phyloP scores from a whole-genome alignment of 2,888 invertebrate species.

The Cerceris rybyensis region DNA sequence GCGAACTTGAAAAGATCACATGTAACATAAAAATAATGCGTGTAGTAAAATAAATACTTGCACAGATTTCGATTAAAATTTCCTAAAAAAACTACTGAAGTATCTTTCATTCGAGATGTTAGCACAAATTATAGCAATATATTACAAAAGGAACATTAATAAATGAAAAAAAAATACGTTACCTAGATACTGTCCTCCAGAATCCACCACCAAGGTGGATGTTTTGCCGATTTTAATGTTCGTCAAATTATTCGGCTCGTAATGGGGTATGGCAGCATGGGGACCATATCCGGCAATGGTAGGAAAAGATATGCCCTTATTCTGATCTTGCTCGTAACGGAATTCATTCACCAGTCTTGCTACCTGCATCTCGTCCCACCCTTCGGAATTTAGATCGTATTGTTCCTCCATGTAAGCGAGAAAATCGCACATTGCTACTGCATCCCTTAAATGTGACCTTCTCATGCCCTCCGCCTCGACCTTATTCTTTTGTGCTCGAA shows the following conservation, averaged over 20 bases:
- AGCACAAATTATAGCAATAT: no score
- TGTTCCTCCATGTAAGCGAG: conserved; percentile 88
- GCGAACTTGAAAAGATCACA: no score
- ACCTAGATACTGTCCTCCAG: conserved; percentile 97
- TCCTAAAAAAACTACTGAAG: no score
- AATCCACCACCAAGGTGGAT: conserved; percentile 94
- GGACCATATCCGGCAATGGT: conserved; percentile 94
- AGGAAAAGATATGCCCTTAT: conserved; percentile 90
- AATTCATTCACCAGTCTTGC: conserved; percentile 88
- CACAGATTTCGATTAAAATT: no score
- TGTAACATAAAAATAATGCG: no score
- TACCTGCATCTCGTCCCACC: conserved; percentile 89
- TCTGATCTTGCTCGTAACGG: conserved; percentile 88
- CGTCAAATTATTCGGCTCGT: conserved; percentile 87
- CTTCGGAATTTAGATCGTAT: conserved; percentile 75
- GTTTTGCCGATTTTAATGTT: conserved; percentile 87
- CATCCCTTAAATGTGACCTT: conserved; percentile 93
- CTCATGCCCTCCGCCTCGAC: conserved; percentile 92
- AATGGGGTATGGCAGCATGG: conserved; percentile 94
- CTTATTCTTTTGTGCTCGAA: conserved; percentile 94
- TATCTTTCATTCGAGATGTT: no score
- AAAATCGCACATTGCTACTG: conserved; percentile 94
- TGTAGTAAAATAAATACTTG: no score
- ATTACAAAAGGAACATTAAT: no score
- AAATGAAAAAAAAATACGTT: conserved; percentile 43